phyloP scores from a whole-genome alignment of 2,888 invertebrate species.

The Drosophila melanosoma region DNA sequence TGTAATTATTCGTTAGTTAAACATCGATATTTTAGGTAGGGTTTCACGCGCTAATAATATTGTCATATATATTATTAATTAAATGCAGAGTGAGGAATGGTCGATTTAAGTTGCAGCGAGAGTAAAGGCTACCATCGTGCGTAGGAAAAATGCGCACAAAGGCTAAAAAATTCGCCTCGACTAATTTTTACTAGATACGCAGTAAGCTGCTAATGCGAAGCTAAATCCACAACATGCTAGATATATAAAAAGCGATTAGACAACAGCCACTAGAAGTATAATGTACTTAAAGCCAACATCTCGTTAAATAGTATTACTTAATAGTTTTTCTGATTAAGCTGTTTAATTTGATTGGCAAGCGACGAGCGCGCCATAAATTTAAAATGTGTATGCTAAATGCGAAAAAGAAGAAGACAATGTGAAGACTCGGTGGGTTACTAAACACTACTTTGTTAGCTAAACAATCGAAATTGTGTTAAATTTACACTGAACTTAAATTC shows the following conservation, averaged over 20 bases:
- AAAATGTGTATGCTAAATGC: not conserved
- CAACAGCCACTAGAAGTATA: not conserved
- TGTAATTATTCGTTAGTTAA: not conserved
- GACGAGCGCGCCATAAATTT: not conserved
- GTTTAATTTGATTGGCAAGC: not conserved
- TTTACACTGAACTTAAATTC: not conserved
- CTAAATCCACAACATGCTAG: not conserved
- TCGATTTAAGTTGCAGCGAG: too few species aligned
- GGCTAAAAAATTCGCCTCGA: not conserved
- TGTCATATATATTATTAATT: too few species aligned
- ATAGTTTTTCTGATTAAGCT: not conserved
- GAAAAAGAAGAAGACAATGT: not conserved
- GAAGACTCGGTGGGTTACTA: not conserved
- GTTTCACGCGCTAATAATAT: too few species aligned
- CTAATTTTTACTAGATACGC: constrained; percentile 58
- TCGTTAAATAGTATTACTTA: not conserved
- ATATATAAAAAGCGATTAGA: constrained; percentile 2
- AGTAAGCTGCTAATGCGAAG: constrained; percentile 22
- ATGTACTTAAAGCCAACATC: too few species aligned
- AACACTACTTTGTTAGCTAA: not conserved
- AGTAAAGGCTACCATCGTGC: constrained; percentile 20
- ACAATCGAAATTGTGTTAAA: not conserved
- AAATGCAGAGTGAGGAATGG: too few species aligned
- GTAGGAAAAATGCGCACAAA: constrained; percentile 5
- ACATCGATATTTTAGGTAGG: too few species aligned